Percentiles rank a stretch among this genome's conserved stretches.
Evolutionary conservation across 2,797 vertebrate species (phyloP).

Genomic region (Micromesistius poutassou): DNA sequence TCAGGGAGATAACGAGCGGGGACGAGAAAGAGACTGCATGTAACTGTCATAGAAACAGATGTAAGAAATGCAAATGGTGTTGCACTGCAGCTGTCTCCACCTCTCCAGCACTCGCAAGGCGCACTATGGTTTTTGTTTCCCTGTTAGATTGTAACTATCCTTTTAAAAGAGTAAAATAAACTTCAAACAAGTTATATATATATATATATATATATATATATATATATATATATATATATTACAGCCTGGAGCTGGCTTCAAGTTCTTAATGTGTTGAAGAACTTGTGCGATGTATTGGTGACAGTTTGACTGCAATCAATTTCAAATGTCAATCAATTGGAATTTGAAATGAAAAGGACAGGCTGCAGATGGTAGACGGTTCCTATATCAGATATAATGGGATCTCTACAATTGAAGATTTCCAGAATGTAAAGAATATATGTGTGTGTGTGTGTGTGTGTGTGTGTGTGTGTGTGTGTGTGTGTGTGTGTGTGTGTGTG

Average conservation of each 20-base stretch:
- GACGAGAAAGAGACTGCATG: conserved; percentile 50
- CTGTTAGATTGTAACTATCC: neutral
- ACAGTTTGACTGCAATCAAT: neutral
- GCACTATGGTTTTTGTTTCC: neutral
- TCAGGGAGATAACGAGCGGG: conserved; percentile 51
- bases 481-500: neutral
- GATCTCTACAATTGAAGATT: neutral
- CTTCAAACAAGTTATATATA: neutral
- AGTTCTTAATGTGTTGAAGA: neutral
- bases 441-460: neutral
- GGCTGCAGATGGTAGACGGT: neutral
- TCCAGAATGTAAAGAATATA: neutral
- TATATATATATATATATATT: too few relatives aligned
- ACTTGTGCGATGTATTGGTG: neutral
- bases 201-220: too few relatives aligned
- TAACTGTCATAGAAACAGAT: conserved; percentile 59
- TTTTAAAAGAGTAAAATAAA: neutral
- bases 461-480: too few relatives aligned
- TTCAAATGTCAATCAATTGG: neutral
- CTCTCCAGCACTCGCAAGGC: neutral
- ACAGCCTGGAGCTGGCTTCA: neutral
- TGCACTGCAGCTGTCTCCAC: conserved; percentile 20
- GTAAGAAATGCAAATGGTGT: conserved; percentile 66
- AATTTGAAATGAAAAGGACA: neutral
- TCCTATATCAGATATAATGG: neutral